A percentile compares a stretch with the other conserved stretches of the same genome.
These are phyloP conservation scores for Stichopus chloronotus DNA, from an alignment of 35 echinoderm and acorn worm species.

Conservation along the genomic window DNA sequence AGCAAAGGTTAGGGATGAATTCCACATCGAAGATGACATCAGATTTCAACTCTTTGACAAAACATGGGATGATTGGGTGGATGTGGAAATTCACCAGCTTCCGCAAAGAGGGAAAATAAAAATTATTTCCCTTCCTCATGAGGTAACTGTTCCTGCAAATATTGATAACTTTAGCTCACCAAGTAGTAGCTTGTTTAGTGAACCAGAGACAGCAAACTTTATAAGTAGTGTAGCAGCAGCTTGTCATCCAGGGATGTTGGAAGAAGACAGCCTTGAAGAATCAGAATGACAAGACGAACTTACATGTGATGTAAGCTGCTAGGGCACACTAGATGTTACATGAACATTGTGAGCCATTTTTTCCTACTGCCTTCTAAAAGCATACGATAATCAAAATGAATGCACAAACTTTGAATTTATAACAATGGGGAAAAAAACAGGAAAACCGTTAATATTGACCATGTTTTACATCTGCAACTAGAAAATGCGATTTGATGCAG, in stretches of 20 bases:
- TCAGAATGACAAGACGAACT: neutral
- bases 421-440: no score
- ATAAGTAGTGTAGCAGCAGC: constrained; percentile 1
- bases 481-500: no score
- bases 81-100: neutral
- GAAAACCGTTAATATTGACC: neutral
- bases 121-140: neutral
- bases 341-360: neutral
- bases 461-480: no score
- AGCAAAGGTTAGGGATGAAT: neutral
- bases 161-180: constrained; percentile 1
- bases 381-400: no score
- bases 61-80: constrained; percentile 36
- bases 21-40: constrained; percentile 26
- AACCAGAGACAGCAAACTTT: constrained; percentile 3
- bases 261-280: neutral
- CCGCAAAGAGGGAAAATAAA: constrained; percentile 25
- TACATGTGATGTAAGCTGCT: neutral
- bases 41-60: neutral
- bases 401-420: no score
- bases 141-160: neutral
- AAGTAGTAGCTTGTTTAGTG: constrained; percentile 43
- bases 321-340: neutral
- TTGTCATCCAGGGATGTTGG: neutral
- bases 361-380: no score